Percentiles rank a stretch among this genome's conserved stretches.
These are phyloP conservation scores for Parochlus steinenii DNA, from an alignment of 2,888 invertebrate species.

Conservation along the genomic window DNA sequence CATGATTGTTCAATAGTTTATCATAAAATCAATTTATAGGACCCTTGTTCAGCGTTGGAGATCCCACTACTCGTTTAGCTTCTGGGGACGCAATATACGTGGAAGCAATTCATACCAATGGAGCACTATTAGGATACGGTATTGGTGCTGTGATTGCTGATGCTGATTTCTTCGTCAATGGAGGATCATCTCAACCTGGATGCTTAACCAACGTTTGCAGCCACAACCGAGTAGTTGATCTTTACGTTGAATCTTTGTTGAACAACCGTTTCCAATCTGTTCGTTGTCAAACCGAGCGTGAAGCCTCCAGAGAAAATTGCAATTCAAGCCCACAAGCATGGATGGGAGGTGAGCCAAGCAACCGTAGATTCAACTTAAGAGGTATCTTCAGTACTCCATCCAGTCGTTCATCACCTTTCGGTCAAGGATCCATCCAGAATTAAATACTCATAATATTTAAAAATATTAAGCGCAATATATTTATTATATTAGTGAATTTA, in stretches of 20 bases:
- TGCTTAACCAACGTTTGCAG: constrained; percentile 21
- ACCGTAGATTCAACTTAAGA: neutral
- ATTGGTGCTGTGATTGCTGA: constrained; percentile 23
- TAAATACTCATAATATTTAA: too few relatives aligned
- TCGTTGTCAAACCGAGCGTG: constrained; percentile 16
- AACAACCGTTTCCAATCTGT: constrained; percentile 11
- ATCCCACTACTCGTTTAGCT: constrained; percentile 22
- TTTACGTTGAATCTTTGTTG: constrained; percentile 23
- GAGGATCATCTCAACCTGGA: constrained; percentile 26
- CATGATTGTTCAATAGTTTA: too few relatives aligned
- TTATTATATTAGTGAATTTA: too few relatives aligned
- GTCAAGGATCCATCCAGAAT: too few relatives aligned
- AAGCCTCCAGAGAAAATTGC: constrained; percentile 16
- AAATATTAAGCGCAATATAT: too few relatives aligned
- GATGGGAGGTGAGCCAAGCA: constrained; percentile 3
- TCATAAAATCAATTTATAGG: too few relatives aligned
- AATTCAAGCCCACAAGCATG: constrained; percentile 14
- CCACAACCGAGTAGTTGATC: constrained; percentile 23
- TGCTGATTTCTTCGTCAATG: constrained; percentile 30
- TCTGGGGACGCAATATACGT: constrained; percentile 25
- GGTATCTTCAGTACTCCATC: constrained; percentile 6
- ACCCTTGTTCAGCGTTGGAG: constrained; percentile 21
- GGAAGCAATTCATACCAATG: constrained; percentile 28
- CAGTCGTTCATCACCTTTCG: constrained; percentile 6
- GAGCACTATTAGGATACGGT: constrained; percentile 18